A percentile compares a stretch with the other conserved stretches of the same genome.
These are phyloP conservation scores for Drosophila sechellia DNA, from an alignment of 1,140 invertebrate species.

Conservation along the genomic window DNA sequence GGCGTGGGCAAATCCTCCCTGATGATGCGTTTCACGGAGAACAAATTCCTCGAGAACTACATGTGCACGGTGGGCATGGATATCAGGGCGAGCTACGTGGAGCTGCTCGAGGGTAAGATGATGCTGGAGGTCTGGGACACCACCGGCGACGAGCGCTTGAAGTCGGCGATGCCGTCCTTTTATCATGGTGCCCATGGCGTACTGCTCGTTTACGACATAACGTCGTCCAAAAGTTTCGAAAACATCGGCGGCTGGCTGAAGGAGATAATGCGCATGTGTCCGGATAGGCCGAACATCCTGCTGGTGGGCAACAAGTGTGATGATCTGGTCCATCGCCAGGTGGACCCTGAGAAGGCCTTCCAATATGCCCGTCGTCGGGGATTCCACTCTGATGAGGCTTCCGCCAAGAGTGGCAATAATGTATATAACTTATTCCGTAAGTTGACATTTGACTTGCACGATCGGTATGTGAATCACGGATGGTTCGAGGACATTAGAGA, in stretches of 20 bases:
- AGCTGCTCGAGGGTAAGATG: no score
- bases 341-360: slow-evolving; percentile 10
- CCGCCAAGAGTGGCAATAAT: slow-evolving; percentile 46
- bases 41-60: slow-evolving; percentile 14
- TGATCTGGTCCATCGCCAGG: slow-evolving; percentile 8
- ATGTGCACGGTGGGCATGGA: slow-evolving; percentile 42
- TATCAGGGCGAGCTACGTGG: slow-evolving; percentile 5
- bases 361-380: slow-evolving; percentile 9
- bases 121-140: slow-evolving; percentile 51
- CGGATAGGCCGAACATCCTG: background rate
- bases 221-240: background rate
- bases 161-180: slow-evolving; percentile 10
- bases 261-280: slow-evolving; percentile 10
- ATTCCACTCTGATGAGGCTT: slow-evolving; percentile 32
- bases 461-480: background rate
- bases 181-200: slow-evolving; percentile 41
- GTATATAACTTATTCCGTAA: slow-evolving; percentile 26
- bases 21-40: slow-evolving; percentile 21
- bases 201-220: slow-evolving; percentile 51
- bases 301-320: slow-evolving; percentile 63
- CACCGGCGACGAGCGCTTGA: slow-evolving; percentile 51
- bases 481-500: no score
- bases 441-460: slow-evolving; percentile 20
- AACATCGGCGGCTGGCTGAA: slow-evolving; percentile 35
- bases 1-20: slow-evolving; percentile 52